A percentile compares a stretch with the other conserved stretches of the same genome.
Evolutionary conservation across 2,113 vertebrate species (phyloP).

Genomic region (Aegypius monachus): DNA sequence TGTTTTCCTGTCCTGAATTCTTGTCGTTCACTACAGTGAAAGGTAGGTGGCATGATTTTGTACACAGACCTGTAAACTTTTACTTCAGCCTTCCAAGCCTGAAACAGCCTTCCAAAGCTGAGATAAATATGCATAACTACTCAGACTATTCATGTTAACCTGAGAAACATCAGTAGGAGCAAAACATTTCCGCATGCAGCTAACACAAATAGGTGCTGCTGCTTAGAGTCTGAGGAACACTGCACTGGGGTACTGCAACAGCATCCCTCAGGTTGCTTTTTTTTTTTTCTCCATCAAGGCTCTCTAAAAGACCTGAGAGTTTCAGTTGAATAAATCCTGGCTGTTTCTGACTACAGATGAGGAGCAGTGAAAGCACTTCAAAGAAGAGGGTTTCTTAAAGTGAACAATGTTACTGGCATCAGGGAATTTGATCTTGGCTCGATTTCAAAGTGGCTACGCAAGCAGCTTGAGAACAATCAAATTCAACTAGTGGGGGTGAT

Average conservation of each 20-base stretch:
- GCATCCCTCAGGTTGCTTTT: background rate
- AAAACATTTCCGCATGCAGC: background rate
- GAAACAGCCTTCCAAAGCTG: background rate
- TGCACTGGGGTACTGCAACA: background rate
- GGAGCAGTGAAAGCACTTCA: background rate
- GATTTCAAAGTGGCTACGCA: background rate
- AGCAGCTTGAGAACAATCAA: conserved; percentile 6
- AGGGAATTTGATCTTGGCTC: conserved; percentile 20
- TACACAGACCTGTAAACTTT: background rate
- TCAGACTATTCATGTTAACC: background rate
- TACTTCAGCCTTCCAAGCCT: background rate
- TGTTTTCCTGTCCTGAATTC: background rate
- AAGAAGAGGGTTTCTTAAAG: conserved; percentile 16
- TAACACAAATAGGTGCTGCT: background rate
- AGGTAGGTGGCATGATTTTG: background rate
- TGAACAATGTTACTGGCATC: background rate
- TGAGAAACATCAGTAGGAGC: background rate
- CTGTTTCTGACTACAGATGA: background rate
- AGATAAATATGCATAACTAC: background rate
- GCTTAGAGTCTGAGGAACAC: background rate
- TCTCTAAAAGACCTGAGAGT: background rate
- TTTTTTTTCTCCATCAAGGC: background rate
- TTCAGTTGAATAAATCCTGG: background rate
- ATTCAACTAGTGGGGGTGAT: background rate
- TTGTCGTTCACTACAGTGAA: background rate